Conservation (phyloP, 2,113 vertebrate genomes). For the Brachypodius melanocephalos region DNA sequence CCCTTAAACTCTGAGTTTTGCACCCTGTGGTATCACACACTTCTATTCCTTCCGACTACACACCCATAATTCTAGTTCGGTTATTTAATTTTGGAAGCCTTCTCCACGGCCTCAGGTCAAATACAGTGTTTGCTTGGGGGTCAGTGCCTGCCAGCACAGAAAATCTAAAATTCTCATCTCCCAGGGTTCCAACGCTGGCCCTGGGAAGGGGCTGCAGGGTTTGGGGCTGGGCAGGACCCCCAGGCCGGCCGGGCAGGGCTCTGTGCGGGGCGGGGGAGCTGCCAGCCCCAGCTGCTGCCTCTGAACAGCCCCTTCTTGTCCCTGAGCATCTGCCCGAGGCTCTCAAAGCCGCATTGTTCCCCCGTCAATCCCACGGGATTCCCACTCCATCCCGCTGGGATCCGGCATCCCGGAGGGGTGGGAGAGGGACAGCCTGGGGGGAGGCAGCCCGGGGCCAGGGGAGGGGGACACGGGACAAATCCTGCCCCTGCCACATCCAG, state of each 20-base stretch:
- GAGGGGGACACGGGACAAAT: not conserved
- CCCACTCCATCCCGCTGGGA: not conserved
- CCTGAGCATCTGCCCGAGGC: not conserved
- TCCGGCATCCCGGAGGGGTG: not conserved
- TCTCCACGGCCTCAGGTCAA: too few relatives aligned
- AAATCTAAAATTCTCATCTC: too few relatives aligned
- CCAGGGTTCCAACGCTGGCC: too few relatives aligned
- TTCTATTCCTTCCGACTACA: too few relatives aligned
- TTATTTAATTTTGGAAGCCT: too few relatives aligned
- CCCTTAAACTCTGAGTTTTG: too few relatives aligned
- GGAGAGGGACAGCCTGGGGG: not conserved
- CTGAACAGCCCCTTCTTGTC: not conserved
- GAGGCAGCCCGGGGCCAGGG: not conserved
- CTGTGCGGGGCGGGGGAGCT: not conserved
- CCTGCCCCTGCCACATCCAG: not conserved
- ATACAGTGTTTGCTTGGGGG: too few relatives aligned
- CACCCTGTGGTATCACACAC: too few relatives aligned
- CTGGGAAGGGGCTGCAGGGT: not conserved
- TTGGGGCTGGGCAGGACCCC: not conserved
- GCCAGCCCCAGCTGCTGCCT: not conserved
- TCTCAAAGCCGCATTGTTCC: not conserved
- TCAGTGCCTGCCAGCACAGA: too few relatives aligned
- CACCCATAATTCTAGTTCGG: too few relatives aligned
- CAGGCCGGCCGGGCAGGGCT: not conserved
- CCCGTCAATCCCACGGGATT: not conserved